Conservation (phyloP, 2,888 invertebrate species). For the Trichogramma dendrolimi region DNA sequence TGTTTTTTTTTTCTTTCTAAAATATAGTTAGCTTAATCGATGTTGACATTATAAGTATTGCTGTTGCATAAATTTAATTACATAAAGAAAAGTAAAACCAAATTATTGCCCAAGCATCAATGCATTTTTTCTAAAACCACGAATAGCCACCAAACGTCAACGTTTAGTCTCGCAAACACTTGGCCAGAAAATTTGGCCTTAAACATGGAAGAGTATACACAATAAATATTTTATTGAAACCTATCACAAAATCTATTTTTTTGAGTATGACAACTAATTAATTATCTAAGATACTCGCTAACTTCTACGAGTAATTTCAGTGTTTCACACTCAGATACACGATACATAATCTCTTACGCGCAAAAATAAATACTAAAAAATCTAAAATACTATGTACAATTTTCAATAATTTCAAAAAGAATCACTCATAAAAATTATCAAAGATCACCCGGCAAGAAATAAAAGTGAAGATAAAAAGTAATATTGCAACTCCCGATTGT, state of each 20-base stretch:
- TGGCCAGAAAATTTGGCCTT: no score
- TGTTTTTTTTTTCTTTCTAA: conserved; percentile 9
- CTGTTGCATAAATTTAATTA: conserved; percentile 9
- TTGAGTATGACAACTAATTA: no score
- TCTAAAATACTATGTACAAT: neutral
- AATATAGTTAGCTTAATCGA: conserved; percentile 17
- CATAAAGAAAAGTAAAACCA: conserved; percentile 14
- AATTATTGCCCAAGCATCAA: conserved; percentile 2
- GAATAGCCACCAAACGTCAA: no score
- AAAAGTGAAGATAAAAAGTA: conserved; percentile 9
- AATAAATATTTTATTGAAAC: no score
- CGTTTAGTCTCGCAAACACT: no score
- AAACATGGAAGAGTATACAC: no score
- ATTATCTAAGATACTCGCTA: no score
- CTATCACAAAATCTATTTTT: no score
- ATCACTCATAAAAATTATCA: neutral
- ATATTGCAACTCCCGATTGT: neutral
- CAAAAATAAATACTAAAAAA: conserved; percentile 1
- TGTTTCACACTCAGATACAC: no score
- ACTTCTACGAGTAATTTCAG: no score
- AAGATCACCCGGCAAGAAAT: neutral
- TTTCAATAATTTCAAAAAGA: neutral
- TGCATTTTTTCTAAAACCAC: conserved; percentile 6
- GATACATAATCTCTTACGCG: neutral
- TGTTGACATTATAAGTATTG: conserved; percentile 4